Percentiles rank a stretch among this genome's conserved stretches.
phyloP scores from a whole-genome alignment of 2,888 invertebrate species.

The Leptogaster cylindrica region DNA sequence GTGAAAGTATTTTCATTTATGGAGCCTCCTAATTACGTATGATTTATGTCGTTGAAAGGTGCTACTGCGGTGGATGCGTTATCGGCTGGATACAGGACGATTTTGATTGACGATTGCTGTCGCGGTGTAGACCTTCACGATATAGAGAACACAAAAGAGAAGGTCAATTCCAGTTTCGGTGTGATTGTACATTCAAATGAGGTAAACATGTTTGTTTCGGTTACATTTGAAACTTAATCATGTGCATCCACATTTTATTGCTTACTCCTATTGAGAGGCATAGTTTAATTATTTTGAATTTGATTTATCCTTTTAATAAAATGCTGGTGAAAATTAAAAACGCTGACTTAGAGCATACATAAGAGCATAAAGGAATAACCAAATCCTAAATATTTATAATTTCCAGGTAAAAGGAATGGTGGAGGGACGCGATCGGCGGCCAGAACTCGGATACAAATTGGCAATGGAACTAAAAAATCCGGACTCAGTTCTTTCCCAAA shows the following conservation, averaged over 20 bases:
- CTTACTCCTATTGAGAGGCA: no score
- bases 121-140: slow-evolving; percentile 86
- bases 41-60: slow-evolving; percentile 62
- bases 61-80: slow-evolving; percentile 88
- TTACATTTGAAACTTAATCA: no score
- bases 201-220: slow-evolving; percentile 60
- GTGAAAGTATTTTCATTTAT: no score
- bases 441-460: slow-evolving; percentile 86
- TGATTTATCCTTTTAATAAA: no score
- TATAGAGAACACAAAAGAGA: slow-evolving; percentile 81
- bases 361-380: no score
- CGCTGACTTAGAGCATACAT: no score
- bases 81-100: slow-evolving; percentile 88
- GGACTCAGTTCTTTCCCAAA: slow-evolving; percentile 61
- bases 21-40: background rate
- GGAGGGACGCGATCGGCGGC: slow-evolving; percentile 83
- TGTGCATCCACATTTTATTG: no score
- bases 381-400: background rate
- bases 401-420: slow-evolving; percentile 83
- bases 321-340: no score
- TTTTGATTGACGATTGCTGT: slow-evolving; percentile 88
- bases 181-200: slow-evolving; percentile 80
- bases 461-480: slow-evolving; percentile 81
- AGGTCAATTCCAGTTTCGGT: slow-evolving; percentile 76
- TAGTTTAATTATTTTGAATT: no score